Evolutionary conservation across 2,888 invertebrate genomes (phyloP), one percentile per base, ranked within the genome.

Genomic region (Ischnus inquisitorius): DNA sequence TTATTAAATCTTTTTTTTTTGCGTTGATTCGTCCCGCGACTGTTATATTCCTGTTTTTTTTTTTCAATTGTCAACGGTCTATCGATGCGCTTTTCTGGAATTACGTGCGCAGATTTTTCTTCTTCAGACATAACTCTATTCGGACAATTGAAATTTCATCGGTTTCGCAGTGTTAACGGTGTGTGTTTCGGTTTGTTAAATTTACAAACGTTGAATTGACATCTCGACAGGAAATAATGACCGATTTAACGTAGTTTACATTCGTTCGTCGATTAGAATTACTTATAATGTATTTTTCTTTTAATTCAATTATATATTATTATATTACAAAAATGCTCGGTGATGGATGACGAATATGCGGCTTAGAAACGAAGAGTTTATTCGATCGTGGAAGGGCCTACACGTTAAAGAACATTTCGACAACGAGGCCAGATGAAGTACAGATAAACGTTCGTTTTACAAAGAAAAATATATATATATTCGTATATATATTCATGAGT

Each of bases 281-380:
- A 34, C 34, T 34, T 34, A 34, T 34, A 34, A 34, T 34, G 34
- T 69, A 54, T 28, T 69, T 12, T 28, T 74, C 54, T 48, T 34
- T 79, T 68, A 77, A 46, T 62, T 67, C 62, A 51, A 28, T 81
- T 74, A 41, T 39, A 57, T 78, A 51, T 81, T 67, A 74, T 75
- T 80, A 81, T 84, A 81, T 84, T 84, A 84, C 80, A 84, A 84
- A 51, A 34, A 34, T 34, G 74, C 54, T 81, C 67, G 64, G 77
- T 78, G 76, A 77, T 81, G 77, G 77, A 81, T 80, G 72, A 74
- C 74, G 64, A 64, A 54, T 34, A 28, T 62, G 48, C 48, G n/a
- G 41, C 46, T 39, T 64, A 39, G 41, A 67, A 80, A 80, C 68
- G 54, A 19, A 19, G 54, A 69, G 68, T 80, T 51, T n/a, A 64